Evolutionary conservation across 2,888 invertebrate species (phyloP).

Genomic region (Synanthedon tipuliformis): DNA sequence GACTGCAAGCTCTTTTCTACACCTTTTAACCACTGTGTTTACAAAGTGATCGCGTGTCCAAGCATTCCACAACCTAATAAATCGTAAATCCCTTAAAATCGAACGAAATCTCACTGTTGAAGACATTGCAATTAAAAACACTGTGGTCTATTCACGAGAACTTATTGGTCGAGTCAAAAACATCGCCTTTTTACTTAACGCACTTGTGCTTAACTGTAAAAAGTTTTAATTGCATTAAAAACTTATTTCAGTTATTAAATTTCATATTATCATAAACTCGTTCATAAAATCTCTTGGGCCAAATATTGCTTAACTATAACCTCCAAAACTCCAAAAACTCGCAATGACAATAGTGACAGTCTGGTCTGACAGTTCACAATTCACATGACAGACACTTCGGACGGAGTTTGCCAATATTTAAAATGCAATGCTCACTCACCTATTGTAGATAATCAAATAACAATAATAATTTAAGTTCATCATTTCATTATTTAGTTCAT

Average conservation of each 20-base stretch:
- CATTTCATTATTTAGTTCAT: too few species aligned
- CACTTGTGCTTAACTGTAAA: slow-evolving; percentile 19
- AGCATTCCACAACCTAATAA: slow-evolving; percentile 38
- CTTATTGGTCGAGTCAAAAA: slow-evolving; percentile 18
- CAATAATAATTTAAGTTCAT: too few species aligned
- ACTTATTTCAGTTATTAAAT: slow-evolving; percentile 18
- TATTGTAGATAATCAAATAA: too few species aligned
- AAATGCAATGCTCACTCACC: too few species aligned
- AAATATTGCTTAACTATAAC: slow-evolving; percentile 46
- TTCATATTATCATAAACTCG: slow-evolving; percentile 21
- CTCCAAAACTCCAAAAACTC: slow-evolving; percentile 30
- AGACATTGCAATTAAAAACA: slow-evolving; percentile 24
- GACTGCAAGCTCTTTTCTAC: slow-evolving; percentile 42
- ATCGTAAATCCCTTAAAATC: slow-evolving; percentile 40
- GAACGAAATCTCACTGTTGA: slow-evolving; percentile 24
- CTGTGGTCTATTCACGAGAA: slow-evolving; percentile 16
- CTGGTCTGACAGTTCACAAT: too few species aligned
- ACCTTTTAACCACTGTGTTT: slow-evolving; percentile 40
- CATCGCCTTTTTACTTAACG: slow-evolving; percentile 26
- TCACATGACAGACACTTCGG: too few species aligned
- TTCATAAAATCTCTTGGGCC: slow-evolving; percentile 33
- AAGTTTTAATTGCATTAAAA: slow-evolving; percentile 19
- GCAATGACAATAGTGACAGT: not conserved
- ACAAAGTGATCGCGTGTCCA: slow-evolving; percentile 44
- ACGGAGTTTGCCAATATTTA: too few species aligned